Evolutionary conservation across 2,113 vertebrate genomes (phyloP), one percentile per base, ranked within the genome.

Genomic region (Cochlearius cochlearius): DNA sequence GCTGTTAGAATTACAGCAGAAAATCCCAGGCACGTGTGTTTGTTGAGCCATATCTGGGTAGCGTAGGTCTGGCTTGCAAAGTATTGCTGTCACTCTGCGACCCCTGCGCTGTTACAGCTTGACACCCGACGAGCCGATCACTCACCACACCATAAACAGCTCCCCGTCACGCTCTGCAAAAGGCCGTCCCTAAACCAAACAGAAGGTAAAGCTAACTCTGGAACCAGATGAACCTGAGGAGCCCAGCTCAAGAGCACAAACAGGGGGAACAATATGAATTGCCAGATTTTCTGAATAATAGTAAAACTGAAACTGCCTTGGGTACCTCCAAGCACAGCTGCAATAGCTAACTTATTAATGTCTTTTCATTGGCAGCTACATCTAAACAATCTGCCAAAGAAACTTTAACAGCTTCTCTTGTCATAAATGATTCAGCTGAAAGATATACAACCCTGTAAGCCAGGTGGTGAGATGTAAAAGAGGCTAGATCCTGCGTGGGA

Each of bases 381-480:
- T 94, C 92, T 94, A 72, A 94, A 96, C 62, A 94, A 85, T 41
- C 88, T 97, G 96, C 92, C 93, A 95, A 92, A 95, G 86, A 95
- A 95, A 94, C 62, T 78, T 94, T 76, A 94, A 91, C 86, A 91
- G 88, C 68, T 91, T 68, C 80, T 76, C 91, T 91, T 94, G 95
- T 92, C 96, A 91, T 78, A 91, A 96, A 91, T 69, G 49, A 95
- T 95, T 94, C 92, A 96, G 77, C 45, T 96, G 97, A 96, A 96
- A 97, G 91, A 96, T 91, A 94, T 92, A 94, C 53, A 94, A 92
- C 88, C 53, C 77, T 81, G 53, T 81, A 68, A 95, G 86, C 76
- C 97, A 97, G 96, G 95, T 97, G 94, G 68, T 78, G 83, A 94
- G 86, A 91, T 72, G 36, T 41, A 53, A 95, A 92, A 89, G 75